Evolutionary conservation across 2,113 vertebrate genomes (phyloP).

Genomic region (Taxidea taxus): DNA sequence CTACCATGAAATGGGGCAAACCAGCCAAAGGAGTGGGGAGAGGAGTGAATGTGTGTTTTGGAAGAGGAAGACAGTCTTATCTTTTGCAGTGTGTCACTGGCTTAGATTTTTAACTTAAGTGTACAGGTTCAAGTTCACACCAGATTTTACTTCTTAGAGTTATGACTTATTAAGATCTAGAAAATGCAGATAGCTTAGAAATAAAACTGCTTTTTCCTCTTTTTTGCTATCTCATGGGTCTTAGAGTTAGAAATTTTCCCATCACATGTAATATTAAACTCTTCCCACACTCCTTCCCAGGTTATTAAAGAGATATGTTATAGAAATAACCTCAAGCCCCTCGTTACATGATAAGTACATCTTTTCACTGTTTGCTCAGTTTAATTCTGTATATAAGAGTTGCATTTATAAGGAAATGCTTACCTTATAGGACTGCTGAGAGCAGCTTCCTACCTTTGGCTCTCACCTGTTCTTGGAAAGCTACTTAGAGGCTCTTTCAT

Average conservation of each 20-base stretch:
- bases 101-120: conserved; percentile 50
- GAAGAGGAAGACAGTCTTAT: conserved; percentile 7
- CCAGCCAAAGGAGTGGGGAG: background rate
- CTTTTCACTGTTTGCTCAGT: background rate
- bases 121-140: conserved; percentile 34
- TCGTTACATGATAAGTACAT: background rate
- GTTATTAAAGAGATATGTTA: background rate
- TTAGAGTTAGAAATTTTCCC: background rate
- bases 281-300: background rate
- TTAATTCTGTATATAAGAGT: background rate
- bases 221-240: background rate
- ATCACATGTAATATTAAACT: background rate
- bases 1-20: background rate
- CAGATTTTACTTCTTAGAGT: conserved; percentile 27
- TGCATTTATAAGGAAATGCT: background rate
- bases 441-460: background rate
- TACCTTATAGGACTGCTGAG: background rate
- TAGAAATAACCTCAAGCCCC: background rate
- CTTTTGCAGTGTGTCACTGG: conserved; percentile 2
- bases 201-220: background rate
- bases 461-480: background rate
- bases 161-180: background rate
- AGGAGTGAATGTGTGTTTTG: background rate
- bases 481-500: background rate
- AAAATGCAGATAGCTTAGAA: background rate